phyloP scores from a whole-genome alignment of 2,797 vertebrate species.

The Diglossa cyanea region DNA sequence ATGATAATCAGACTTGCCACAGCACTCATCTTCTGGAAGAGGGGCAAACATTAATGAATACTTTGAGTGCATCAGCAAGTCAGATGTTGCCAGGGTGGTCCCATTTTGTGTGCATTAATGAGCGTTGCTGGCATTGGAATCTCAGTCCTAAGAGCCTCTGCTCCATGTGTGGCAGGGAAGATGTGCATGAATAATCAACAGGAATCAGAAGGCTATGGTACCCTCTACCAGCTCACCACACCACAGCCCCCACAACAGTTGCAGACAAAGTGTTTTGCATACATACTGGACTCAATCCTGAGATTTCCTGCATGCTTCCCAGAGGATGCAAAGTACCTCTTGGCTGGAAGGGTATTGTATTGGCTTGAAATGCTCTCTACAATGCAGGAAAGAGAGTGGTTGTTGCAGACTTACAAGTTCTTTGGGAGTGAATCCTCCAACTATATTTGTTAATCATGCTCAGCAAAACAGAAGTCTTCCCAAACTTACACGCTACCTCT shows the following conservation, averaged over 20 bases:
- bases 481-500: background rate
- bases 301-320: background rate
- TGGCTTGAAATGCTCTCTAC: background rate
- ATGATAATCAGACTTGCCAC: background rate
- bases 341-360: background rate
- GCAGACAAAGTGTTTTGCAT: background rate
- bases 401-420: background rate
- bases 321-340: background rate
- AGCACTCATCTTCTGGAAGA: background rate
- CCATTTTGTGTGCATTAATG: accelerated
- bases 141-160: background rate
- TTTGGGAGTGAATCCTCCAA: background rate
- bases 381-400: background rate
- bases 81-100: background rate
- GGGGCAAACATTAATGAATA: accelerated
- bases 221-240: background rate
- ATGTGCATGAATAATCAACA: accelerated
- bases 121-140: background rate
- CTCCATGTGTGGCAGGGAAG: background rate
- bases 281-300: accelerated
- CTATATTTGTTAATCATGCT: background rate
- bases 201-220: background rate
- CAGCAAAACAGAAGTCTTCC: background rate
- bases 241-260: background rate
- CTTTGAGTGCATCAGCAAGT: background rate